These are phyloP conservation scores for Saturnia japonica DNA, from an alignment of 2,888 invertebrate species.

Conservation along the genomic window DNA sequence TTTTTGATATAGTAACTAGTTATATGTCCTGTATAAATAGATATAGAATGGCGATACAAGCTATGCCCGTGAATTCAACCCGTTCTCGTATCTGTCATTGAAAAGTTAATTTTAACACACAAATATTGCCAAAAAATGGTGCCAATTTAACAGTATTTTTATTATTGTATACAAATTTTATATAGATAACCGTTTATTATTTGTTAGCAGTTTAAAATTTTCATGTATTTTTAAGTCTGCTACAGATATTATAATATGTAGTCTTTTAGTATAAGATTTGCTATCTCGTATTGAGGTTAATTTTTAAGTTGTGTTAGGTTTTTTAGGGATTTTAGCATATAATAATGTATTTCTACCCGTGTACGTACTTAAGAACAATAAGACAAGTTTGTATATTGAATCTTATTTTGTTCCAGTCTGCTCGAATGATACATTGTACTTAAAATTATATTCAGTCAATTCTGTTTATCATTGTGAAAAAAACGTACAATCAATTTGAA, in stretches of 20 bases:
- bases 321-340: background rate
- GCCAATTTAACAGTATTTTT: conserved; percentile 18
- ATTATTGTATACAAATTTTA: conserved; percentile 7
- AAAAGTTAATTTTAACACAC: conserved; percentile 3
- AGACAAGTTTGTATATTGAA: background rate
- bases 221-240: conserved; percentile 13
- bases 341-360: conserved; percentile 25
- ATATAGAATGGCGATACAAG: conserved; percentile 3
- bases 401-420: background rate
- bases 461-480: background rate
- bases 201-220: conserved; percentile 19
- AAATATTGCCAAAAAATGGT: conserved; percentile 20
- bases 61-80: background rate
- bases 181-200: conserved; percentile 18
- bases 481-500: background rate
- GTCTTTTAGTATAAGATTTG: conserved; percentile 10
- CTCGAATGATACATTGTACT: background rate
- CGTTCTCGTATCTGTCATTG: background rate
- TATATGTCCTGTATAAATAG: background rate
- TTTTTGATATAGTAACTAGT: background rate
- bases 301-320: background rate
- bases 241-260: background rate
- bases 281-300: conserved; percentile 10
- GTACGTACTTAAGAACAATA: conserved; percentile 30
- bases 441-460: background rate